Percentiles rank a stretch among this genome's conserved stretches.
Conservation (phyloP, 2,113 vertebrate genomes). For the Corythaeola cristata region DNA sequence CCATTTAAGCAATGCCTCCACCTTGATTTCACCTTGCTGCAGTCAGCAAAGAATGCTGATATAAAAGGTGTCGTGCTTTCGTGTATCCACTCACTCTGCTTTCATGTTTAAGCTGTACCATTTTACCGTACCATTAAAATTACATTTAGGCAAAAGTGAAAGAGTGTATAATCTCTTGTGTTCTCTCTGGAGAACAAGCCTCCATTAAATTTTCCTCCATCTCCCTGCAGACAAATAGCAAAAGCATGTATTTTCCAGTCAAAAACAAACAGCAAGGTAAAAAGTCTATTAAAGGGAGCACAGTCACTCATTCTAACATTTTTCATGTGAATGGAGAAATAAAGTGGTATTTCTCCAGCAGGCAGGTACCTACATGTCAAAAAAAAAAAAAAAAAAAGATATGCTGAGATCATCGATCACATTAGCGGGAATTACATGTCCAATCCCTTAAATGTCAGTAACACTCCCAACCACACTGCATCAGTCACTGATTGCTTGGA, state of each 20-base stretch:
- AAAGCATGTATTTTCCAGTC: constrained; percentile 2
- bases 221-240: background rate
- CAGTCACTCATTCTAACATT: background rate
- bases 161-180: background rate
- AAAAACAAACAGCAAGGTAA: constrained; percentile 23
- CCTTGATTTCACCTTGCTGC: constrained; percentile 64
- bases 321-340: constrained; percentile 19
- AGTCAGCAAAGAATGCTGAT: constrained; percentile 35
- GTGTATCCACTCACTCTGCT: background rate
- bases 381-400: background rate
- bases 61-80: background rate
- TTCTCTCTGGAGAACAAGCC: background rate
- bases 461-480: background rate
- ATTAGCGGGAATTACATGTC: background rate
- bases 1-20: constrained; percentile 45
- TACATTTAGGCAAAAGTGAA: constrained; percentile 31
- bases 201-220: background rate
- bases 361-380: background rate
- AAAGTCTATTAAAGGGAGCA: background rate
- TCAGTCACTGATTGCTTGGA: background rate
- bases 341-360: background rate
- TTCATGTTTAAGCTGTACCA: constrained; percentile 23
- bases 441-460: background rate
- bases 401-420: background rate
- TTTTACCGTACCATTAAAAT: constrained; percentile 43